Evolutionary conservation across 2,888 invertebrate genomes (phyloP), one percentile per base, ranked within the genome.

Genomic region (Pharmacophagus antenor): DNA sequence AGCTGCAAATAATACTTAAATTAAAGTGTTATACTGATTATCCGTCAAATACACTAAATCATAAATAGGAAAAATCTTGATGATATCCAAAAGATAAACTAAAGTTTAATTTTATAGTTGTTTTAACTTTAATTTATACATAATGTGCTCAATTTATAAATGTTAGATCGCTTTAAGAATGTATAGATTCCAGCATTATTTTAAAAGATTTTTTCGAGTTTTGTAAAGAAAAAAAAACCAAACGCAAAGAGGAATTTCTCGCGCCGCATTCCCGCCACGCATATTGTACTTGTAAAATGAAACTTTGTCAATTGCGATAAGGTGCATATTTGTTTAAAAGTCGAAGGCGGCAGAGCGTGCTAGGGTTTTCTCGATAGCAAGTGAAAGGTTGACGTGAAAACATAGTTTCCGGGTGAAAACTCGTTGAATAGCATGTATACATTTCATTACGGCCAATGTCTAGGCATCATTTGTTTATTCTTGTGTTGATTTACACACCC

Each of bases 351-450:
- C 53, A 59, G 60, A 55, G 48, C 62, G 51, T 53, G 62, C 58
- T 66, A 67, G 64, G 62, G 66, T 72, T 72, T 72, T 73, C 71
- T 68, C 67, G 68, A 63, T 67, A 65, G 70, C 68, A 67, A 76
- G 76, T 76, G 77, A 76, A 75, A 77, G 77, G 75, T 65, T 64
- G 63, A 59, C 65, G 69, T 63, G 73, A 62, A 71, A 72, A 70
- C 66, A 54, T 54, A 61, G 66, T 70, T 75, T 74, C 71, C 75
- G 69, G 72, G 73, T 71, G 74, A 72, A 72, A 72, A 70, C 70
- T 66, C 63, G 64, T 56, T 60, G 55, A 56, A 58, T 55, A 42
- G 25, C 53, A 42, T 20, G 44, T 49, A 51, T 52, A 52, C 49
- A 44, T 49, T 59, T 31, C 50, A 50, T 55, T 59, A 31, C 53